A percentile compares a stretch with the other conserved stretches of the same genome.
Conservation (phyloP, 2,888 invertebrate genomes). For the Drosophila gaucha region DNA sequence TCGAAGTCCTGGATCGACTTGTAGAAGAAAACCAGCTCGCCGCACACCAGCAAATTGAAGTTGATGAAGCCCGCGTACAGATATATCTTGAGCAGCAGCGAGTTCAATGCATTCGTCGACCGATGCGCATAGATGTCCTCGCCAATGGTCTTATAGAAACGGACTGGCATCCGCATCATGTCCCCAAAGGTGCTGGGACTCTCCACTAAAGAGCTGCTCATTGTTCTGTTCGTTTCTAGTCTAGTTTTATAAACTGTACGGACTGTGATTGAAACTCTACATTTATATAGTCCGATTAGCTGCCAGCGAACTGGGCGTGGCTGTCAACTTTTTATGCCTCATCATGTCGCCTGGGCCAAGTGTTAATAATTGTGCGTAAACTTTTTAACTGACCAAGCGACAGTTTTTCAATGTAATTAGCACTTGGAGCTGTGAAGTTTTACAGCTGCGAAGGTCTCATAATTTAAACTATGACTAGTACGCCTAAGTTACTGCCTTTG, state of each 20-base stretch:
- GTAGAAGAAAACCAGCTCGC: slow-evolving; percentile 73
- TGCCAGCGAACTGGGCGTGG: slow-evolving; percentile 44
- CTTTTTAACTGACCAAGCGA: slow-evolving; percentile 45
- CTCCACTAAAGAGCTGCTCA: slow-evolving; percentile 26
- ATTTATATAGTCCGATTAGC: slow-evolving; percentile 32
- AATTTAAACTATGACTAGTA: slow-evolving; percentile 5
- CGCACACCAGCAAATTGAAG: slow-evolving; percentile 69
- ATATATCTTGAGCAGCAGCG: slow-evolving; percentile 53
- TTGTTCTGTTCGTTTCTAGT: slow-evolving; percentile 12
- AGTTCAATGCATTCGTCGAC: slow-evolving; percentile 37
- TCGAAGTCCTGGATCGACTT: slow-evolving; percentile 65
- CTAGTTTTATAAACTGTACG: slow-evolving; percentile 12
- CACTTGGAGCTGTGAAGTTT: slow-evolving; percentile 49
- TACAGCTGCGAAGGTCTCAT: slow-evolving; percentile 41
- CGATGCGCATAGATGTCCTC: slow-evolving; percentile 75
- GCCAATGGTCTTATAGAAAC: slow-evolving; percentile 73
- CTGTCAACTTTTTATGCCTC: slow-evolving; percentile 59
- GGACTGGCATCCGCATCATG: slow-evolving; percentile 67
- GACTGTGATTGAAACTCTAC: neutral
- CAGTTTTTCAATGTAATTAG: slow-evolving; percentile 53
- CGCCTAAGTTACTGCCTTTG: slow-evolving; percentile 8
- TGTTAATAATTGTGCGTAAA: slow-evolving; percentile 73
- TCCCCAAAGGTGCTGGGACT: slow-evolving; percentile 52
- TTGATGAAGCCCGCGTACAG: slow-evolving; percentile 70
- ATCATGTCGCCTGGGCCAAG: slow-evolving; percentile 58